phyloP scores from a whole-genome alignment of 2,888 invertebrate species.

The Latheticus oryzae region DNA sequence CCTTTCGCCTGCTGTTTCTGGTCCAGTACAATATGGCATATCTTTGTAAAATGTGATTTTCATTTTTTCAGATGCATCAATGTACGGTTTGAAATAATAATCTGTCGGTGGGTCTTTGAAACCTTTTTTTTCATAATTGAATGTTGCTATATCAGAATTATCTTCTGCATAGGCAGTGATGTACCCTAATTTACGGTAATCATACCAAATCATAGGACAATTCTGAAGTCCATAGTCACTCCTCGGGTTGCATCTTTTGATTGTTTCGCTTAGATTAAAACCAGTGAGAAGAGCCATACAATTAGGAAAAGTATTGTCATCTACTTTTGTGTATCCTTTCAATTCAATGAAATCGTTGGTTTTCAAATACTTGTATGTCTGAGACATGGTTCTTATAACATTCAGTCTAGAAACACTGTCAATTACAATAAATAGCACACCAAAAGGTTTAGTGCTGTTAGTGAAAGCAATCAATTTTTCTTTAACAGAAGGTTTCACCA shows the following conservation, averaged over 20 bases:
- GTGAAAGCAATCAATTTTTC: conserved; percentile 2
- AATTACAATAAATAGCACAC: conserved; percentile 69
- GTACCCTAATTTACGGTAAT: conserved; percentile 77
- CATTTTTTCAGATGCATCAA: conserved; percentile 73
- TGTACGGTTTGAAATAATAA: conserved; percentile 82
- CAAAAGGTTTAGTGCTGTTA: background rate
- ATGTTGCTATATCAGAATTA: conserved; percentile 77
- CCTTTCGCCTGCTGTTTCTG: conserved; percentile 74
- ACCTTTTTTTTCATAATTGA: conserved; percentile 77
- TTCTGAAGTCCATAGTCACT: conserved; percentile 72
- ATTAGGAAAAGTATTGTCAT: conserved; percentile 91
- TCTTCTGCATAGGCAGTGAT: conserved; percentile 87
- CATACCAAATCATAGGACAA: conserved; percentile 83
- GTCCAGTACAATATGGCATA: conserved; percentile 70
- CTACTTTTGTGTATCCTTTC: conserved; percentile 71
- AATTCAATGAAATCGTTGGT: conserved; percentile 62
- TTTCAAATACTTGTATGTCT: conserved; percentile 74
- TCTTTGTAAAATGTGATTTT: conserved; percentile 61
- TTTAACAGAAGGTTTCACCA: background rate
- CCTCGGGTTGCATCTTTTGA: conserved; percentile 64
- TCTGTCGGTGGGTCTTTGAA: conserved; percentile 82
- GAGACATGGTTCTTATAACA: conserved; percentile 78
- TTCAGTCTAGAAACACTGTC: conserved; percentile 87
- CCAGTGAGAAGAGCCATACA: conserved; percentile 85
- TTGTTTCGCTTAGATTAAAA: conserved; percentile 63